These are phyloP conservation scores for Acanthosepion esculentum DNA, from an alignment of 2,888 invertebrate species.

Conservation along the genomic window DNA sequence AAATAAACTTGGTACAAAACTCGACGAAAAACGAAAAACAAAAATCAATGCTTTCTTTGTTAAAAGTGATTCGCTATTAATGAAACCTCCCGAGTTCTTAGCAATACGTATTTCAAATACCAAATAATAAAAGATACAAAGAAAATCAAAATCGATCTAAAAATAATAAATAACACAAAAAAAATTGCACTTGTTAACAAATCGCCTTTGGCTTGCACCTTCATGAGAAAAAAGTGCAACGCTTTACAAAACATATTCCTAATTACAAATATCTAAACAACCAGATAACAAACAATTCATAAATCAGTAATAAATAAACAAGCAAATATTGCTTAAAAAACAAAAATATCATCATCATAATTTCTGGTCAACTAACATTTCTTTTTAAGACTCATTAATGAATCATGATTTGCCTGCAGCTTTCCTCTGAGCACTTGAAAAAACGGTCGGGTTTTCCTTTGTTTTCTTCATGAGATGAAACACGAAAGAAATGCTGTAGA, in stretches of 20 bases:
- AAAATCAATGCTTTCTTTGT: neutral
- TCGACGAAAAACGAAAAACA: neutral
- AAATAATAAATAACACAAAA: neutral
- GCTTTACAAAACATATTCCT: neutral
- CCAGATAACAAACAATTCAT: neutral
- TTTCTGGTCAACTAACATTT: neutral
- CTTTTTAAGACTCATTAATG: neutral
- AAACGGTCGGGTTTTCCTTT: neutral
- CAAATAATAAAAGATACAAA: neutral
- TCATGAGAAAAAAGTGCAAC: neutral
- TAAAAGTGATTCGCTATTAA: neutral
- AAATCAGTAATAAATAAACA: neutral
- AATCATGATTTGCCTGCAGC: neutral
- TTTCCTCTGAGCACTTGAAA: neutral
- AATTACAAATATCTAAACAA: neutral
- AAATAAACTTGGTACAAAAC: neutral
- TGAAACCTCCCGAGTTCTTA: neutral
- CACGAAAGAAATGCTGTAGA: neutral
- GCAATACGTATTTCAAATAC: neutral
- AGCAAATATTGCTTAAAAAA: neutral
- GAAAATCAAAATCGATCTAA: neutral
- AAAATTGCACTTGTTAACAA: neutral
- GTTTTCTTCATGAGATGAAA: neutral
- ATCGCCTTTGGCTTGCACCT: neutral
- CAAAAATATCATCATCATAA: neutral